Conservation (phyloP, 2,113 vertebrate genomes). For the Mugil cephalus region DNA sequence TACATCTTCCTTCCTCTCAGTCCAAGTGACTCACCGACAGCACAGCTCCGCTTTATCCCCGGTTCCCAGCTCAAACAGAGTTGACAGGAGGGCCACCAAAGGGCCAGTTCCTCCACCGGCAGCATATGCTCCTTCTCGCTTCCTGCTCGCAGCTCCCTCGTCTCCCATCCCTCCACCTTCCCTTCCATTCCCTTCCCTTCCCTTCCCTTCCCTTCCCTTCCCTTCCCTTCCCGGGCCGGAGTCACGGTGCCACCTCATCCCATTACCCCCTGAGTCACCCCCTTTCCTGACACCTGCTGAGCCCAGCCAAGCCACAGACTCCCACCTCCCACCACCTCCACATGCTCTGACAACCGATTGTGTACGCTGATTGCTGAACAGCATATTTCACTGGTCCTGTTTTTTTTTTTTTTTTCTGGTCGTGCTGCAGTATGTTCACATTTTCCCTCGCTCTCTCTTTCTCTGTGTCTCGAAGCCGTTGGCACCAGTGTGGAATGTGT, state of each 20-base stretch:
- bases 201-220: slow-evolving; percentile 30
- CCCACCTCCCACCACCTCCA: slow-evolving; percentile 50
- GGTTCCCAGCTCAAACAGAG: slow-evolving; percentile 37
- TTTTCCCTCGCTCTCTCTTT: slow-evolving; percentile 26
- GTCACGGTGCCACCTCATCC: slow-evolving; percentile 43
- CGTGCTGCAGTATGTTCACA: slow-evolving; percentile 37
- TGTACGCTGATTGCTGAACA: slow-evolving; percentile 63
- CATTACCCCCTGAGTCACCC: slow-evolving; percentile 54
- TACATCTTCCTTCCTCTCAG: slow-evolving; percentile 42
- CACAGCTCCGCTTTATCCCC: slow-evolving; percentile 33
- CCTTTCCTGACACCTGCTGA: slow-evolving; percentile 57
- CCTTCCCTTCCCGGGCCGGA: slow-evolving; percentile 32
- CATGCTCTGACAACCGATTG: slow-evolving; percentile 62
- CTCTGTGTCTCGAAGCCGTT: slow-evolving; percentile 50
- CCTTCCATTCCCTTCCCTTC: too few species aligned
- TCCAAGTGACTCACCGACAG: slow-evolving; percentile 21
- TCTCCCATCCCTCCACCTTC: slow-evolving; percentile 26
- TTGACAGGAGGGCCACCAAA: slow-evolving; percentile 55
- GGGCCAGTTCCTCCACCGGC: slow-evolving; percentile 58
- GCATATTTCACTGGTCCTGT: slow-evolving; percentile 42
- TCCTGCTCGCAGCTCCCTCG: slow-evolving; percentile 56
- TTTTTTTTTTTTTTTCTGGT: slow-evolving; percentile 36
- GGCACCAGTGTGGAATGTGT: slow-evolving; percentile 32
- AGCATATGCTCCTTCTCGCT: slow-evolving; percentile 43
- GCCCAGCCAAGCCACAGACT: slow-evolving; percentile 40